A percentile compares a stretch with the other conserved stretches of the same genome.
phyloP scores from a whole-genome alignment of 92 coral and sea anemone genomes.

The Phenganax stokvisi region DNA sequence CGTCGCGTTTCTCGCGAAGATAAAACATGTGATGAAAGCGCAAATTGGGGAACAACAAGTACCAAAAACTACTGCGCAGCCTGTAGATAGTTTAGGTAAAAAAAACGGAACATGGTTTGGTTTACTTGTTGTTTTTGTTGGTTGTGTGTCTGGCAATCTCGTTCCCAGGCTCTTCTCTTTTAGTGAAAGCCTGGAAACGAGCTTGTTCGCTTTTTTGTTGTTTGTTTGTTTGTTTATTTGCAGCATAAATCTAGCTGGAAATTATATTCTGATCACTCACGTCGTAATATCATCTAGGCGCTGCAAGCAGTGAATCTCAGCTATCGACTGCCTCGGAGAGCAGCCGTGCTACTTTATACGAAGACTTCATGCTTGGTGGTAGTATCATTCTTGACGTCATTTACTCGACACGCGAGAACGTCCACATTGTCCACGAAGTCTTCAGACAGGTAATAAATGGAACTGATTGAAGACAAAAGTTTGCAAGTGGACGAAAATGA shows the following conservation, averaged over 20 bases:
- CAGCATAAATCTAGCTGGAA: too few relatives aligned
- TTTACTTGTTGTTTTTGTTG: too few relatives aligned
- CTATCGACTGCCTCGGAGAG: constrained; percentile 40
- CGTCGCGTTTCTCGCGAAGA: constrained; percentile 81
- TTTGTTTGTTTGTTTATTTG: too few relatives aligned
- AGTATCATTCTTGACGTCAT: constrained; percentile 78
- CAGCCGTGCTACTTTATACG: constrained; percentile 51
- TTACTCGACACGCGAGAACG: constrained; percentile 84
- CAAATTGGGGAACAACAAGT: constrained; percentile 35
- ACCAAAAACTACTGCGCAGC: constrained; percentile 55
- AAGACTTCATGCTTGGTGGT: constrained; percentile 73
- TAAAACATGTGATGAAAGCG: constrained; percentile 55
- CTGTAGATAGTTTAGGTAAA: constrained; percentile 60
- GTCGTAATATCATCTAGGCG: constrained; percentile 19
- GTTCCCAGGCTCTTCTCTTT: too few relatives aligned
- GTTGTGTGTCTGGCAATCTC: too few relatives aligned
- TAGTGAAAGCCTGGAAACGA: too few relatives aligned
- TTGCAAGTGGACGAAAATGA: too few relatives aligned
- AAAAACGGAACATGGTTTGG: too few relatives aligned
- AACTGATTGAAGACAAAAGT: too few relatives aligned
- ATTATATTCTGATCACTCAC: too few relatives aligned
- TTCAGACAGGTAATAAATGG: constrained; percentile 66
- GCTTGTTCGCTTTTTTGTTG: too few relatives aligned
- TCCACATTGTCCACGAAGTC: constrained; percentile 89
- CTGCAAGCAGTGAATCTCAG: constrained; percentile 48